These are phyloP conservation scores for Choristoneura fumiferana DNA, from an alignment of 1,140 invertebrate genomes.

Conservation along the genomic window DNA sequence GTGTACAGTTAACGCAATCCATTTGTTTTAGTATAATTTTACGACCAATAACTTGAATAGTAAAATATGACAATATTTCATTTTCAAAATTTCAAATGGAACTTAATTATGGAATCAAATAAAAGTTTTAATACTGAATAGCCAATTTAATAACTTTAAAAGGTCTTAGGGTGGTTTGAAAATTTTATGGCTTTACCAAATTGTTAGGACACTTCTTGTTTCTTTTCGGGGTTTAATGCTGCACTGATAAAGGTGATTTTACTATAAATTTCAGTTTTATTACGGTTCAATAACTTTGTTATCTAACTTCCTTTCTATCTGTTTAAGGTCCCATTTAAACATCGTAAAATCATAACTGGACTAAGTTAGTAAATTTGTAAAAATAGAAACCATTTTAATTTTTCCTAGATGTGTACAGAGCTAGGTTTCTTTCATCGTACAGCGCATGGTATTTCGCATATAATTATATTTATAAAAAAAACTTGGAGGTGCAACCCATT, in stretches of 20 bases:
- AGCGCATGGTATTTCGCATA: too few species aligned
- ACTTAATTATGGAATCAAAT: neutral
- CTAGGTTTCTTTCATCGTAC: too few species aligned
- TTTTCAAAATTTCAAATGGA: too few species aligned
- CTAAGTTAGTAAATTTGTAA: too few species aligned
- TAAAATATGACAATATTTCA: too few species aligned
- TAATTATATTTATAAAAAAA: too few species aligned
- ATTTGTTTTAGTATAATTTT: too few species aligned
- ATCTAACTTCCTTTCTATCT: conserved; percentile 10
- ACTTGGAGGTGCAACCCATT: too few species aligned
- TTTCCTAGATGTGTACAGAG: too few species aligned
- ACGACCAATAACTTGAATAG: too few species aligned
- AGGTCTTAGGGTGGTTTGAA: neutral
- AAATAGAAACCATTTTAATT: too few species aligned
- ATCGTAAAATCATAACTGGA: conserved; percentile 35
- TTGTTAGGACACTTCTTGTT: neutral
- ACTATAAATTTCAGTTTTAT: neutral
- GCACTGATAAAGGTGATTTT: neutral
- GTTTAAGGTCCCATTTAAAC: conserved; percentile 38
- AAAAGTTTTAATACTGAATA: neutral
- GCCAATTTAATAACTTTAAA: conserved; percentile 15
- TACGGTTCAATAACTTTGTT: neutral
- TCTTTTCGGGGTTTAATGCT: neutral
- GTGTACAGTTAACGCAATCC: too few species aligned
- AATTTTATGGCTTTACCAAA: neutral